Conservation (phyloP, 2,113 vertebrate genomes). For the Neoarius graeffei region DNA sequence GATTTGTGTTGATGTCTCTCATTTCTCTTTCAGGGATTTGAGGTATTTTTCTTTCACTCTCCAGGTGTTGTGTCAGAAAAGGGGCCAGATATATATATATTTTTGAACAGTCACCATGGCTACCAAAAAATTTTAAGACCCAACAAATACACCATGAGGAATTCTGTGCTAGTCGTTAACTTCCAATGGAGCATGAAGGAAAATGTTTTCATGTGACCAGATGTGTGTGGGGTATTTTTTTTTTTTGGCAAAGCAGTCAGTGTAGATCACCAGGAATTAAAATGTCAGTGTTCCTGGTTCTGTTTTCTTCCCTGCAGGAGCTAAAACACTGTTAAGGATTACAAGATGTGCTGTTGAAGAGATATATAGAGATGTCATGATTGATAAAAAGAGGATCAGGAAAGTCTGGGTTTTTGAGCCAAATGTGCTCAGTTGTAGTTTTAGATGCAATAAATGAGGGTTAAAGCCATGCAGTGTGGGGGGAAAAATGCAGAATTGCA, state of each 20-base stretch:
- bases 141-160: constrained; percentile 66
- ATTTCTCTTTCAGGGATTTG: constrained; percentile 70
- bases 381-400: not conserved
- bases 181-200: constrained; percentile 54
- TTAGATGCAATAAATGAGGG: not conserved
- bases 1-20: constrained; percentile 70
- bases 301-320: constrained; percentile 34
- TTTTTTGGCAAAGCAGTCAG: constrained; percentile 26
- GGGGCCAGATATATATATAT: constrained; percentile 48
- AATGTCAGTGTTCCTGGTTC: constrained; percentile 29
- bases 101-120: constrained; percentile 66
- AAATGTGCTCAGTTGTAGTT: not conserved
- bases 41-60: constrained; percentile 57
- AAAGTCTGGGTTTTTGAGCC: not conserved
- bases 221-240: not conserved
- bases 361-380: not conserved
- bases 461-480: not conserved
- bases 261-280: constrained; percentile 36
- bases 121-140: constrained; percentile 56
- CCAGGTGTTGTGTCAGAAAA: constrained; percentile 66
- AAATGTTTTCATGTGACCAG: constrained; percentile 54
- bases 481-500: not conserved
- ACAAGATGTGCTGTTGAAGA: constrained; percentile 24
- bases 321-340: constrained; percentile 29
- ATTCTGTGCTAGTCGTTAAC: constrained; percentile 47